phyloP scores from a whole-genome alignment of 2,113 vertebrate genomes.

The Tragulus kanchil region DNA sequence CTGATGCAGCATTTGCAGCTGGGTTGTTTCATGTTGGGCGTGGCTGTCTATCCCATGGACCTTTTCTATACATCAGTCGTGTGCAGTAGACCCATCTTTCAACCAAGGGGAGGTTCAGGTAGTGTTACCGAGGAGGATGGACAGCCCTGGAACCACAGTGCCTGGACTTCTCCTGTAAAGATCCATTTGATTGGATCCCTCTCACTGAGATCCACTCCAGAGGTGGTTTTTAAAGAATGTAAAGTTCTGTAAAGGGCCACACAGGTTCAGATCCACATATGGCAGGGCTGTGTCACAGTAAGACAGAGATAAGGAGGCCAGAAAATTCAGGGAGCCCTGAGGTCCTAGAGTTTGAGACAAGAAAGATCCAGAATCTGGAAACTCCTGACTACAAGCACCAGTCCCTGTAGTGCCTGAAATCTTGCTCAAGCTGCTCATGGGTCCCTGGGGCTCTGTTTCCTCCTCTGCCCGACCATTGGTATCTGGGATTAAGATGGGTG shows the following conservation, averaged over 20 bases:
- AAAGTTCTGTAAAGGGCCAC: background rate
- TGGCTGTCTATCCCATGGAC: background rate
- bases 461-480: background rate
- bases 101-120: background rate
- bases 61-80: background rate
- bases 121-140: no score
- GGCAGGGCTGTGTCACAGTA: background rate
- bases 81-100: background rate
- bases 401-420: background rate
- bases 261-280: background rate
- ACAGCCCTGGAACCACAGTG: rapidly evolving
- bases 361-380: background rate
- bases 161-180: background rate
- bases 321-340: background rate
- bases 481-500: background rate
- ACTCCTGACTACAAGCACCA: background rate
- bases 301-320: background rate
- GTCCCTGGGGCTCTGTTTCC: background rate
- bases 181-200: background rate
- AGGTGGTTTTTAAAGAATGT: background rate
- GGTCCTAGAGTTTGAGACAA: background rate
- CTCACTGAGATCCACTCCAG: background rate
- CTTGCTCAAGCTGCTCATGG: background rate
- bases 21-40: background rate
- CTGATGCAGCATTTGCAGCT: background rate